Evolutionary conservation across 2,888 invertebrate species (phyloP), one percentile per base, ranked within the genome.

Genomic region (Hypselothyrea guttata): DNA sequence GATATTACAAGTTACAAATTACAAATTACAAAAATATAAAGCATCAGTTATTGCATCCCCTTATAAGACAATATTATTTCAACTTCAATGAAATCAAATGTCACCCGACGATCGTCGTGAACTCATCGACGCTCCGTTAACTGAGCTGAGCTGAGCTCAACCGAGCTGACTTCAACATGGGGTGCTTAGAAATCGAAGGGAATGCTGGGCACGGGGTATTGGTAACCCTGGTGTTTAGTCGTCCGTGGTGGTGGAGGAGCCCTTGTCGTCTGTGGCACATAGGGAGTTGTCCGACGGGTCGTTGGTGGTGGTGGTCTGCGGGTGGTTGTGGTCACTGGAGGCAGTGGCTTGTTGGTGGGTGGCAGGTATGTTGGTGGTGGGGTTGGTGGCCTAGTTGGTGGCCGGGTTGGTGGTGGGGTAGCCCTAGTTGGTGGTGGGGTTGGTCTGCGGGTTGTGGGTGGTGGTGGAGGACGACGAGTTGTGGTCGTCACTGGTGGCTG

Each of bases 171-270:
- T 57, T 56, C 41, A 47, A 41, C 52, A 22, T 2, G 2, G 46
- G 54, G 30, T 35, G 59, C 53, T 81, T 88, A 89, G 73, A 83
- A 89, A 34, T 75, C 71, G 65, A 89, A 88, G 53, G 87, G 84
- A 70, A 86, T 64, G 54, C 64, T 83, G 59, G 89, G 88, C 51
- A 30, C 61, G 37, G 89, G 89, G 51, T 89, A 89, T 27, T 71
- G 73, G 74, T 89, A 89, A 57, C 89, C 89, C 48, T 70, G 44
- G 51, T 66, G 76, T 56, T 67, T 81, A 64, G 74, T 81, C 16
- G 86, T 54, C 44, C 58, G 51, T 56, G 64, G 61, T 44, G 75
- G 81, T 45, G 64, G 61, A 41, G 30, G 72, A 66, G 57, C 65
- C 56, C 66, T 69, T 37, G 78, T 75, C 41, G 75, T 46, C 4